Conservation (phyloP, 2,888 invertebrate species). For the Drosophila austrosaltans region DNA sequence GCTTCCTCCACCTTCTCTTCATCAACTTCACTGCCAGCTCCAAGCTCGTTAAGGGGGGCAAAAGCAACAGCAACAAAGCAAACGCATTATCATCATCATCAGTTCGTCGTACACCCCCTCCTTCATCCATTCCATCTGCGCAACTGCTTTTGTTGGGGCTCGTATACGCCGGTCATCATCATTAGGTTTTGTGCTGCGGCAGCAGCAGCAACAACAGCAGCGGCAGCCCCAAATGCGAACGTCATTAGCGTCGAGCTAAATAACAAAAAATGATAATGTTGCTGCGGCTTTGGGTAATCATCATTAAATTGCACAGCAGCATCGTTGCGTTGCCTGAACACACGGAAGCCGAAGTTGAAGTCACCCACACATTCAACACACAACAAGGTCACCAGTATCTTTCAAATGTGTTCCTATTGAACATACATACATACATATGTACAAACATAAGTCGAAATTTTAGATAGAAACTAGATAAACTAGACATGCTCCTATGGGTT, state of each 20-base stretch:
- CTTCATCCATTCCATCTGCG: conserved; percentile 37
- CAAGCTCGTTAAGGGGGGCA: conserved; percentile 67
- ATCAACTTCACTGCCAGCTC: conserved; percentile 25
- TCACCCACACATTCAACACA: conserved; percentile 6
- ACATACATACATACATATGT: neutral
- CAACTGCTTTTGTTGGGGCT: conserved; percentile 62
- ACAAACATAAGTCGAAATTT: no score
- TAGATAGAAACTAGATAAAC: no score
- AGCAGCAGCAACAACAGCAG: conserved; percentile 34
- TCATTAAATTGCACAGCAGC: conserved; percentile 73
- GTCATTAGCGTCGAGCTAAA: conserved; percentile 79
- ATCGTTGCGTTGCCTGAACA: conserved; percentile 13
- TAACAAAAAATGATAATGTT: conserved; percentile 79
- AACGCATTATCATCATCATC: conserved; percentile 78
- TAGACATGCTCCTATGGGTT: no score
- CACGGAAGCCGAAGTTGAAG: conserved; percentile 18
- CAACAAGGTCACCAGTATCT: conserved; percentile 41
- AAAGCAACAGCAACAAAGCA: conserved; percentile 66
- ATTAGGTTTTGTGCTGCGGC: conserved; percentile 66
- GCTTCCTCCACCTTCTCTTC: conserved; percentile 9
- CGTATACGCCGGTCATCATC: conserved; percentile 79
- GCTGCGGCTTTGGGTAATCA: conserved; percentile 73
- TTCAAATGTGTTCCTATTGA: neutral
- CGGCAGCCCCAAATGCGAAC: conserved; percentile 67
- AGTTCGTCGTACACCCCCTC: conserved; percentile 28